phyloP scores from a whole-genome alignment of 1,140 invertebrate genomes.

The Linepithema humile region DNA sequence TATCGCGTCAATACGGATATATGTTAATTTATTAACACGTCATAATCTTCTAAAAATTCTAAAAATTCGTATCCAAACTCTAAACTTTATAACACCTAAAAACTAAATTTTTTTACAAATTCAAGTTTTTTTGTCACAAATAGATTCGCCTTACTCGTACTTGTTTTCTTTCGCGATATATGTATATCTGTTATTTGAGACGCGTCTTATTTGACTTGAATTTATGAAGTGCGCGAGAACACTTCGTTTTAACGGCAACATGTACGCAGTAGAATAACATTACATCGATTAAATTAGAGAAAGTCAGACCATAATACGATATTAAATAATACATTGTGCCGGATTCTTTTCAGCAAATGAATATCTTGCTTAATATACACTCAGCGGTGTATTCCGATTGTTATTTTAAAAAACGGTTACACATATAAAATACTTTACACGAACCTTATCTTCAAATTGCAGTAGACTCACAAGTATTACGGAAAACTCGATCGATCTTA shows the following conservation, averaged over 20 bases:
- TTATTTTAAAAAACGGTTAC: neutral
- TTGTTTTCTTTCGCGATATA: neutral
- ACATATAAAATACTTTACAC: neutral
- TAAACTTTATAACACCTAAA: too few relatives aligned
- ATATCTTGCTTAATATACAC: neutral
- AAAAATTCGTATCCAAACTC: too few relatives aligned
- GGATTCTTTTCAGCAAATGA: neutral
- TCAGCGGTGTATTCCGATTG: neutral
- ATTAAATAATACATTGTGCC: neutral
- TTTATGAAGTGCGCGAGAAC: neutral
- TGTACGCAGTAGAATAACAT: neutral
- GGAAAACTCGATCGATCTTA: constrained; percentile 6
- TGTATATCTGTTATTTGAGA: neutral
- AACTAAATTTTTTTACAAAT: too few relatives aligned
- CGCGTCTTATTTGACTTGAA: neutral
- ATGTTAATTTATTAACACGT: neutral
- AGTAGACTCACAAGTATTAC: neutral
- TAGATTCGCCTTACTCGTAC: neutral
- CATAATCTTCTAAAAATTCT: too few relatives aligned
- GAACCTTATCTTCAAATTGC: neutral
- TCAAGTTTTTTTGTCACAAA: neutral
- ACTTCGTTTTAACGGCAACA: too few relatives aligned
- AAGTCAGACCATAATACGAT: neutral
- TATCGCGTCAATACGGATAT: neutral
- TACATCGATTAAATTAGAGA: neutral